Evolutionary conservation across 1,140 invertebrate species (phyloP).

Genomic region (Bombus polaris): DNA sequence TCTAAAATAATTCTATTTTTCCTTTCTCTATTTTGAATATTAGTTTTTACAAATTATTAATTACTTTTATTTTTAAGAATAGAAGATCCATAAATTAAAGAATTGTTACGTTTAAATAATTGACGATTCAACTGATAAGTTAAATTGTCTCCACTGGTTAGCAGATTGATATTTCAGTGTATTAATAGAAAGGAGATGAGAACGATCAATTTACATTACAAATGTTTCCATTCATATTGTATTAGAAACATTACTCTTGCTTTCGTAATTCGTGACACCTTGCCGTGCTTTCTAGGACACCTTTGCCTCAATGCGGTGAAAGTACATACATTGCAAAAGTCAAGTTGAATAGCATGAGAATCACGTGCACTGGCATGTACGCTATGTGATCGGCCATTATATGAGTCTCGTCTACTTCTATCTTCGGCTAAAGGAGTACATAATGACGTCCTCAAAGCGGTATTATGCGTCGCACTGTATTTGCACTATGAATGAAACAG

Average conservation of each 20-base stretch:
- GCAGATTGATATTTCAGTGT: neutral
- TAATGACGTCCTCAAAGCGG: neutral
- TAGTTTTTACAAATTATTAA: too few relatives aligned
- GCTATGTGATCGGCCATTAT: slow-evolving; percentile 15
- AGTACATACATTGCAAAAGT: slow-evolving; percentile 75
- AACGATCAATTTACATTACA: neutral
- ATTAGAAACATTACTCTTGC: slow-evolving; percentile 7
- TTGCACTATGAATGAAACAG: neutral
- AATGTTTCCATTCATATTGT: neutral
- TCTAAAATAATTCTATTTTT: too few relatives aligned
- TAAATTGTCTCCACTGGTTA: neutral
- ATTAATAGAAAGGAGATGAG: neutral
- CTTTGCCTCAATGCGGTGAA: slow-evolving; percentile 67
- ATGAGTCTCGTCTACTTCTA: neutral
- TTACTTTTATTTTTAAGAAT: too few relatives aligned
- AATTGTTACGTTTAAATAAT: neutral
- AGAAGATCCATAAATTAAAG: neutral
- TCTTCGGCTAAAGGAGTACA: neutral
- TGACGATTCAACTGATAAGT: neutral
- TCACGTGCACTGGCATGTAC: slow-evolving; percentile 44
- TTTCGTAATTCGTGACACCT: slow-evolving; percentile 54
- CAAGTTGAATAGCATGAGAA: slow-evolving; percentile 80
- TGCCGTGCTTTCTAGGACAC: slow-evolving; percentile 29
- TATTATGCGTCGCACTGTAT: neutral
- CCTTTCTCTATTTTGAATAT: too few relatives aligned